These are phyloP conservation scores for Blomia tropicalis DNA, from an alignment of 2,888 invertebrate genomes.

Conservation along the genomic window DNA sequence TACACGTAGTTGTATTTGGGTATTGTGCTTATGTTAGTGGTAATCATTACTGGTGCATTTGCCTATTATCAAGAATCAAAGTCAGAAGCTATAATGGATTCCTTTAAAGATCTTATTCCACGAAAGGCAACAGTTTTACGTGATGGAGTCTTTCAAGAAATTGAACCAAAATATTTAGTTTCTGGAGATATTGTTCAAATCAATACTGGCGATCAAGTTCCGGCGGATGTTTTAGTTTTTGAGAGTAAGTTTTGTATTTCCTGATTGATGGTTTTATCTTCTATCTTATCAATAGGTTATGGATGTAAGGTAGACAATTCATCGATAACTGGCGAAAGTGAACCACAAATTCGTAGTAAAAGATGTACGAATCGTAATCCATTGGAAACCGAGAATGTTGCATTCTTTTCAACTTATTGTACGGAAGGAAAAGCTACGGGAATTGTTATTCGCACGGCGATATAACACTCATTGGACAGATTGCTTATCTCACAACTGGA, in stretches of 20 bases:
- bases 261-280: constrained; percentile 2
- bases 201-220: background rate
- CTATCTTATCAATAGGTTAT: constrained; percentile 45
- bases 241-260: background rate
- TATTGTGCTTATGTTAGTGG: constrained; percentile 6
- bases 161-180: background rate
- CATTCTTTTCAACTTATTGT: constrained; percentile 89
- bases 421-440: constrained; percentile 51
- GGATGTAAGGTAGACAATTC: constrained; percentile 93
- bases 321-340: constrained; percentile 83
- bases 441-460: constrained; percentile 35
- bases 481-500: constrained; percentile 32
- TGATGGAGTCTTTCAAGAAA: background rate
- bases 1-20: background rate
- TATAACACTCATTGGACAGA: constrained; percentile 33
- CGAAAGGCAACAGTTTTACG: constrained; percentile 23
- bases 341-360: constrained; percentile 75
- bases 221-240: background rate
- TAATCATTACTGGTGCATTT: constrained; percentile 39
- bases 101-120: constrained; percentile 42
- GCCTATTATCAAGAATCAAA: constrained; percentile 43
- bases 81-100: constrained; percentile 42
- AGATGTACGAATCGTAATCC: constrained; percentile 55
- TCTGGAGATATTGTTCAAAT: constrained; percentile 1
- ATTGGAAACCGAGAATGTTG: constrained; percentile 84